Percentiles rank a stretch among this genome's conserved stretches.
phyloP scores from a whole-genome alignment of 2,797 vertebrate genomes.

The Falco naumanni region DNA sequence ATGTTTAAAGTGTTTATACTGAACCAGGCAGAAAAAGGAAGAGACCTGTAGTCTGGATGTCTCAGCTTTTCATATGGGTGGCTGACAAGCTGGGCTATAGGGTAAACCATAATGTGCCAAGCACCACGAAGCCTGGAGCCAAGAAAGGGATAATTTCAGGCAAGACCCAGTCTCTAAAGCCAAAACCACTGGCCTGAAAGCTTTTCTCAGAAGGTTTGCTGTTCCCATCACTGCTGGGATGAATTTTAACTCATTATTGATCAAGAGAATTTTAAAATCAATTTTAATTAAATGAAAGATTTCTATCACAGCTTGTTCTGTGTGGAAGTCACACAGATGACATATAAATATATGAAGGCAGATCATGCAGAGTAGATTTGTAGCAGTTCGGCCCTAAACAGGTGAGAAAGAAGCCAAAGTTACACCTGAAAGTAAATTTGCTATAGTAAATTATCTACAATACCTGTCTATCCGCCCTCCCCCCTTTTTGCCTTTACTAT shows the following conservation, averaged over 20 bases:
- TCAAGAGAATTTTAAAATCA: conserved; percentile 84
- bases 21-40: conserved; percentile 16
- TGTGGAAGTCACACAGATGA: conserved; percentile 74
- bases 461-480: not conserved
- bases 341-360: conserved; percentile 51
- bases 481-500: not conserved
- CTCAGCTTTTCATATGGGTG: conserved; percentile 17
- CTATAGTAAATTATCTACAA: not conserved
- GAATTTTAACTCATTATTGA: conserved; percentile 84
- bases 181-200: conserved; percentile 65
- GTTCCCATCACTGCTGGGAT: conserved; percentile 71
- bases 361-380: conserved; percentile 56
- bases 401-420: conserved; percentile 18
- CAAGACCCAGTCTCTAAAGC: conserved; percentile 50
- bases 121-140: conserved; percentile 3
- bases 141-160: conserved; percentile 62
- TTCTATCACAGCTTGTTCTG: conserved; percentile 80
- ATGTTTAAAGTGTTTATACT: not conserved
- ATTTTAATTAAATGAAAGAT: conserved; percentile 87
- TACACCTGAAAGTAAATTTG: conserved; percentile 12
- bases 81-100: conserved; percentile 54
- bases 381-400: not conserved
- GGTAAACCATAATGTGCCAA: conserved; percentile 51
- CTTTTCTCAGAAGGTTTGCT: conserved; percentile 67
- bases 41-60: conserved; percentile 15